Conservation (phyloP, 2,888 invertebrate genomes). For the Polydesmus complanatus region DNA sequence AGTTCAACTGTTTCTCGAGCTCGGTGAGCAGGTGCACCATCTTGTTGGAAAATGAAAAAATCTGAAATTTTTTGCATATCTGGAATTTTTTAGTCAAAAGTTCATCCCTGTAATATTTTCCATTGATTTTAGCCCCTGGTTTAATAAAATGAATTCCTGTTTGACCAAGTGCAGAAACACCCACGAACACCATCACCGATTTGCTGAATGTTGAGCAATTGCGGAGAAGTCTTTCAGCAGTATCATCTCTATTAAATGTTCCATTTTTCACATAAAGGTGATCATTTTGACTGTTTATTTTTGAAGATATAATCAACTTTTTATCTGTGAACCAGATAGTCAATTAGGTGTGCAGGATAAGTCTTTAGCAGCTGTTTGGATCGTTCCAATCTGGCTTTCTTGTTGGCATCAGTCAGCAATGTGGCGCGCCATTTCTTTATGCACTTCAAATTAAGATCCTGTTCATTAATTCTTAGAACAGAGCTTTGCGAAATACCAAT, state of each 20-base stretch:
- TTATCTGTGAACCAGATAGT: conserved; percentile 1
- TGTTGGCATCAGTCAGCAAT: background rate
- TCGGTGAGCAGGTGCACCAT: conserved; percentile 7
- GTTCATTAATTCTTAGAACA: background rate
- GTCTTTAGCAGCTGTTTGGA: background rate
- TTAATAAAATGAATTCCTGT: background rate
- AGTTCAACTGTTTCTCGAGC: background rate
- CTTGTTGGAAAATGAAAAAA: conserved; percentile 7
- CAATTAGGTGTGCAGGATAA: background rate
- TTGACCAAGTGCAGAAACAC: background rate
- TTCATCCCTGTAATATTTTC: too few relatives aligned
- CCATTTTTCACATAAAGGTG: background rate
- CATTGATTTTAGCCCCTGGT: conserved; percentile 3
- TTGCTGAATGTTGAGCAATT: background rate
- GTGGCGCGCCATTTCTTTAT: too few relatives aligned
- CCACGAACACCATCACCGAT: background rate
- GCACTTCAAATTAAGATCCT: background rate
- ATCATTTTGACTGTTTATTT: background rate
- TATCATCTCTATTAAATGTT: background rate
- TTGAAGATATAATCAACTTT: background rate
- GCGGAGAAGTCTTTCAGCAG: background rate
- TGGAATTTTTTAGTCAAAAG: background rate
- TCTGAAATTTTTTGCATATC: background rate
- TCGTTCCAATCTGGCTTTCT: background rate
- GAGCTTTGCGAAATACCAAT: conserved; percentile 1